Evolutionary conservation across 1,140 invertebrate species (phyloP).

Genomic region (Chironomus striatipennis): DNA sequence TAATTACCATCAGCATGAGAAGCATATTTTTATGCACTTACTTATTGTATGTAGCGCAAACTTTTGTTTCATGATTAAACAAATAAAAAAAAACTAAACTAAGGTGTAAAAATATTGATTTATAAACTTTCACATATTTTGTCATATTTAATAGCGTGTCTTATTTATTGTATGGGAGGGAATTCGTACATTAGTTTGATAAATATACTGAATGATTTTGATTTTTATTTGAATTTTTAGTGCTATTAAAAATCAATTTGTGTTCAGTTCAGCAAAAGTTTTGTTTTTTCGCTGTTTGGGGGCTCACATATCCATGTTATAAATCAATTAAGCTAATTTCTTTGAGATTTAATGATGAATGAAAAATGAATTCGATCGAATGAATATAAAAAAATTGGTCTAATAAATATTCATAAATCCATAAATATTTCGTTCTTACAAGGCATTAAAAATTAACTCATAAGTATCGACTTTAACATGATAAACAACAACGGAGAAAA

Average conservation of each 20-base stretch:
- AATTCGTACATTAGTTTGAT: too few species aligned
- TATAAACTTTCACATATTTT: neutral
- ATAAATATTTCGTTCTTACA: slow-evolving; percentile 13
- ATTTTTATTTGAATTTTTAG: neutral
- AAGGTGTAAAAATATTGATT: slow-evolving; percentile 4
- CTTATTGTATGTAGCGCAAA: too few species aligned
- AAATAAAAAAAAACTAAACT: too few species aligned
- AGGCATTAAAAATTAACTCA: slow-evolving; percentile 6
- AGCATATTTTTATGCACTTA: neutral
- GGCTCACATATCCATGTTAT: neutral
- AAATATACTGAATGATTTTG: neutral
- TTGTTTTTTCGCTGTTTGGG: neutral
- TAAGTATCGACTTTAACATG: neutral
- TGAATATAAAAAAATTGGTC: neutral
- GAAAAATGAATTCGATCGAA: neutral
- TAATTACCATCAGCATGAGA: neutral
- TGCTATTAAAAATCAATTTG: slow-evolving; percentile 23
- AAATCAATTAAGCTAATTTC: slow-evolving; percentile 19
- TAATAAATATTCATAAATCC: neutral
- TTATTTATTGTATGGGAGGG: neutral
- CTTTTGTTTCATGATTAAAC: neutral
- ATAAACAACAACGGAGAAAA: neutral
- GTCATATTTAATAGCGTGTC: neutral
- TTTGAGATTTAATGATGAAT: neutral
- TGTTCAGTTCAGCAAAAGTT: neutral